These are phyloP conservation scores for Catocala nupta DNA, from an alignment of 2,888 invertebrate species.

Conservation along the genomic window DNA sequence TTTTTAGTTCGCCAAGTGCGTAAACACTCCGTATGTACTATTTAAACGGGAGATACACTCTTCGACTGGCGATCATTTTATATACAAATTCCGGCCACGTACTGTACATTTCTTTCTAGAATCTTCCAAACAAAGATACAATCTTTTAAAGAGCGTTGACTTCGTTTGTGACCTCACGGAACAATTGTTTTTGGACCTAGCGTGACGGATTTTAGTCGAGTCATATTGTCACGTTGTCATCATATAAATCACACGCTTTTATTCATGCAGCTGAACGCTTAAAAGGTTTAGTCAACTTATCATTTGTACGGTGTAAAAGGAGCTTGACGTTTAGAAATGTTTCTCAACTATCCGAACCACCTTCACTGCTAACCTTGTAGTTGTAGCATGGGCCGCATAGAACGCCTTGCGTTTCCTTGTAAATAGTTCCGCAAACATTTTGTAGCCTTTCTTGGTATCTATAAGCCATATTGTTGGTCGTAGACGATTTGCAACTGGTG, in stretches of 20 bases:
- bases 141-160: slow-evolving; percentile 61
- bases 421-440: slow-evolving; percentile 72
- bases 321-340: slow-evolving; percentile 67
- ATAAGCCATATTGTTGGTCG: slow-evolving; percentile 52
- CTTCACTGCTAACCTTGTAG: slow-evolving; percentile 78
- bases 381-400: slow-evolving; percentile 25
- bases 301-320: slow-evolving; percentile 46
- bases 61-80: slow-evolving; percentile 48
- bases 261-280: slow-evolving; percentile 42
- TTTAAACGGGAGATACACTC: slow-evolving; percentile 48
- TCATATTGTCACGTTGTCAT: slow-evolving; percentile 61
- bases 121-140: slow-evolving; percentile 60
- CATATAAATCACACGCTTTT: slow-evolving; percentile 58
- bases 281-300: slow-evolving; percentile 40
- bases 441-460: slow-evolving; percentile 63
- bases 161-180: slow-evolving; percentile 57
- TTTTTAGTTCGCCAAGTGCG: slow-evolving; percentile 53
- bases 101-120: slow-evolving; percentile 61
- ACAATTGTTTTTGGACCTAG: slow-evolving; percentile 64
- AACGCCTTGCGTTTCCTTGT: slow-evolving; percentile 74
- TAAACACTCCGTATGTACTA: slow-evolving; percentile 56
- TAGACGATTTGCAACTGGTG: slow-evolving; percentile 54
- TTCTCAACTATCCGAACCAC: slow-evolving; percentile 75
- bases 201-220: slow-evolving; percentile 61
- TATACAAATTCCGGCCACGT: slow-evolving; percentile 60